Evolutionary conservation across 2,888 invertebrate genomes (phyloP), one percentile per base, ranked within the genome.

Genomic region (Dynastes hyllus): DNA sequence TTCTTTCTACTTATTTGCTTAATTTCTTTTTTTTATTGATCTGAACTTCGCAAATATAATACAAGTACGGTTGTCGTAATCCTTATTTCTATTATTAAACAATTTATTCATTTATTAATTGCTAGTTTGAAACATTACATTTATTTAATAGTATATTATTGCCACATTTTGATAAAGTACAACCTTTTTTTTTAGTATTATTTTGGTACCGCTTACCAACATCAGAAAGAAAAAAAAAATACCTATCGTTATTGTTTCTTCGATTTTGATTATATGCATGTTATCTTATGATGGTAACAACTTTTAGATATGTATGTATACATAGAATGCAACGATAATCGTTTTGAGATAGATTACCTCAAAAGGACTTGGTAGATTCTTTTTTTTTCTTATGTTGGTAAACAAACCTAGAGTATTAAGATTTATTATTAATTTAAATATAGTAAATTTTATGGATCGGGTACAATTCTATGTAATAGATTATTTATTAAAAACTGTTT

Each of bases 121-220:
- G n/a, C 55, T 58, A 58, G 2, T 53, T 58, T 58, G 16, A 58
- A 58, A 58, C 9, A 9, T 58, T 58, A 58, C 55, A 58, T 55
- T 55, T 55, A 71, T 13, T 29, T 53, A 77, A 77, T 40, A 37
- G 32, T 37, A 66, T 51, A 69, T 77, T 77, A 77, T 77, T 77
- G 77, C 77, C 77, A 77, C 55, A 69, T 77, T 77, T 77, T 77
- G 77, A 76, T 76, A 66, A 76, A 66, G 53, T 61, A 66, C 67
- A 66, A 66, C 53, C 16, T 40, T 55, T 22, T 22, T 37, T 37
- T 53, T n/a, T n/a, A 70, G 40, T 37, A 29, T 45, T 45, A 16
- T 16, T 58, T 16, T 5, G 55, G 50, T 37, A 29, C n/a, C 37
- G 16, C 16, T 37, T 40, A 58, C 71, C 71, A 55, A 71, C 53